Conservation (phyloP, 53 echinoderm and acorn worm species). For the Echinarachnius parma region DNA sequence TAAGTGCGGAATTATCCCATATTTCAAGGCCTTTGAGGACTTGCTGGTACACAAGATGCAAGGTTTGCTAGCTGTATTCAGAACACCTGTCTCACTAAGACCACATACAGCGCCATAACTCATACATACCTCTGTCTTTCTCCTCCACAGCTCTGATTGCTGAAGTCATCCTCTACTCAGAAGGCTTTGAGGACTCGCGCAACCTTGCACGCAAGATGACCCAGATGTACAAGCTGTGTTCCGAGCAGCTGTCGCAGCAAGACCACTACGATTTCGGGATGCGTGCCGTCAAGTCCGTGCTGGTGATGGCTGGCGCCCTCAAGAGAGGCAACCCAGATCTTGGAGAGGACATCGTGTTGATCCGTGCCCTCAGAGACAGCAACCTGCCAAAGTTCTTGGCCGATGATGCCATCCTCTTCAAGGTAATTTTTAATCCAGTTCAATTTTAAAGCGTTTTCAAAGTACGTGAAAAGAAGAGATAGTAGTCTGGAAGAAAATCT, state of each 20-base stretch:
- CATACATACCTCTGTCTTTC: neutral
- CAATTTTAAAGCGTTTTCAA: too few species aligned
- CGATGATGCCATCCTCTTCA: slow-evolving; percentile 87
- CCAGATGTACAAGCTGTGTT: slow-evolving; percentile 99
- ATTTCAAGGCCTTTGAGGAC: too few species aligned
- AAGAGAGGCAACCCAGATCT: slow-evolving; percentile 94
- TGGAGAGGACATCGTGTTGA: slow-evolving; percentile 97
- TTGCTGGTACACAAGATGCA: too few species aligned
- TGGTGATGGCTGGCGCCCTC: slow-evolving; percentile 96
- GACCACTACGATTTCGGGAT: slow-evolving; percentile 99
- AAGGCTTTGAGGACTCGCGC: slow-evolving; percentile 89
- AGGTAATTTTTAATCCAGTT: too few species aligned
- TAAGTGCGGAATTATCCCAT: too few species aligned
- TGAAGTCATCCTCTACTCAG: slow-evolving; percentile 94
- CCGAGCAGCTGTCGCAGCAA: slow-evolving; percentile 98
- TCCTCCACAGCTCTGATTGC: slow-evolving; percentile 79
- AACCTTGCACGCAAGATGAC: slow-evolving; percentile 96
- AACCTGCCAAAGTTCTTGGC: slow-evolving; percentile 97
- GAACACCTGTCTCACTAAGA: too few species aligned
- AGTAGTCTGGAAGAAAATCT: too few species aligned
- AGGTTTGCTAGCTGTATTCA: too few species aligned
- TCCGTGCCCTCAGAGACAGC: slow-evolving; percentile 92
- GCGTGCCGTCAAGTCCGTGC: slow-evolving; percentile 97
- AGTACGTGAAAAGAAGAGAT: neutral
- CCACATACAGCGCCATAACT: too few species aligned